phyloP scores from a whole-genome alignment of 2,113 vertebrate species.

The Pimephales promelas region DNA sequence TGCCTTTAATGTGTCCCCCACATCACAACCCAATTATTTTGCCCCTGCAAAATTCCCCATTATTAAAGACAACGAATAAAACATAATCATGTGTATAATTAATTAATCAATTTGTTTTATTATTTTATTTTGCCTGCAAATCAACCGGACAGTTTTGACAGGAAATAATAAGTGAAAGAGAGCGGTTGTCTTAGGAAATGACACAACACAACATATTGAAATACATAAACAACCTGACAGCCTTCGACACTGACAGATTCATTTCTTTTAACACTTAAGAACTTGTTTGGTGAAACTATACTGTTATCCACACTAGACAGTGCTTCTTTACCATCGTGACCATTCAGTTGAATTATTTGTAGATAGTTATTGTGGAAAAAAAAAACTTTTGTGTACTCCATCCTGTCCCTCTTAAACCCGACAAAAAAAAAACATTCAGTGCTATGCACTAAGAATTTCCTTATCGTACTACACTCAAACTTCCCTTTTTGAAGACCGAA shows the following conservation, averaged over 20 bases:
- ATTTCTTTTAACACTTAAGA: background rate
- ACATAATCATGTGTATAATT: background rate
- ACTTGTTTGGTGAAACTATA: background rate
- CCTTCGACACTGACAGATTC: background rate
- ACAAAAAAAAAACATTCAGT: background rate
- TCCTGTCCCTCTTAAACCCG: background rate
- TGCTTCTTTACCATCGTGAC: background rate
- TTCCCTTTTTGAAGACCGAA: constrained; percentile 11
- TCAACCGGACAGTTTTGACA: background rate
- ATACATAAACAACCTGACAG: background rate
- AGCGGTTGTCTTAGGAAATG: background rate
- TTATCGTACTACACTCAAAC: constrained; percentile 11
- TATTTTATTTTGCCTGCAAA: background rate
- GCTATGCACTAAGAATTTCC: background rate
- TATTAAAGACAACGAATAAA: background rate
- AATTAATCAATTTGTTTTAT: background rate
- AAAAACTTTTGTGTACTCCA: background rate
- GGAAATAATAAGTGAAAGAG: background rate
- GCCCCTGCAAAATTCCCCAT: background rate
- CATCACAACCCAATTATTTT: background rate
- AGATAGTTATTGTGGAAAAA: background rate
- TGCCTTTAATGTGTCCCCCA: background rate
- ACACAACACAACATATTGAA: background rate
- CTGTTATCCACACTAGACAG: constrained; percentile 5
- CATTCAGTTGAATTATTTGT: constrained; percentile 3